Evolutionary conservation across 1,140 invertebrate genomes (phyloP), one percentile per base, ranked within the genome.

Genomic region (Schlechtendalia chinensis): DNA sequence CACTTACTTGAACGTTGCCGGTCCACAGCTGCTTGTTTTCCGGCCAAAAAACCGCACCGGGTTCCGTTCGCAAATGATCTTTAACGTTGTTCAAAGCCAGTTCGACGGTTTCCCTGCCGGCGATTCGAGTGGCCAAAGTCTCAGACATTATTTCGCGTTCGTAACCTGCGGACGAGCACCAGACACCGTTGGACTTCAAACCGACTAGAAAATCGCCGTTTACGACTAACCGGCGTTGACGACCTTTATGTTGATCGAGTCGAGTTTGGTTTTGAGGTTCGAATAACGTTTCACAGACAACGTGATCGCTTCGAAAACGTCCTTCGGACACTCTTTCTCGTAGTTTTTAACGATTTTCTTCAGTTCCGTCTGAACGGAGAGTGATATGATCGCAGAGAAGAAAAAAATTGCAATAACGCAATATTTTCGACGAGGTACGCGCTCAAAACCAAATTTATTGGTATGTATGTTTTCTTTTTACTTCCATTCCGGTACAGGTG

Each of bases 301-400:
- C 12, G 72, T 58, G 24, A 53, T 1, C 1, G 72, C 53, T 1
- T 14, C 5, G 0, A 75, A 39, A 16, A 75, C 11, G 2, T 58
- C 53, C 14, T 32, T 32, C 12, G 72, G 72, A 10, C 17, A 58
- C 29, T 19, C n/a, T 0, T n/a, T n/a, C 5, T 54, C 19, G 72
- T 75, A 75, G n/a, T 75, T 22, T 56, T 58, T 19, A 6, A 11
- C 29, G 8, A 75, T 56, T 39, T 32, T 75, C 19, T 56, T 22
- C 1, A 75, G 11, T 1, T 12, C 8, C 5, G 24, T 53, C 67
- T 71, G 16, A n/a, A 4, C 5, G 19, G 27, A 2, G 27, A 16
- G 29, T 1, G 27, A 12, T 1, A 12, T 12, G 8, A n/a, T 24
- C 11, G 11, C 24, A n/a, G 8, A 39, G 8, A 39, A 39, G 8